Evolutionary conservation across 2,888 invertebrate genomes (phyloP), one percentile per base, ranked within the genome.

Genomic region (Teinopalpus imperialis): DNA sequence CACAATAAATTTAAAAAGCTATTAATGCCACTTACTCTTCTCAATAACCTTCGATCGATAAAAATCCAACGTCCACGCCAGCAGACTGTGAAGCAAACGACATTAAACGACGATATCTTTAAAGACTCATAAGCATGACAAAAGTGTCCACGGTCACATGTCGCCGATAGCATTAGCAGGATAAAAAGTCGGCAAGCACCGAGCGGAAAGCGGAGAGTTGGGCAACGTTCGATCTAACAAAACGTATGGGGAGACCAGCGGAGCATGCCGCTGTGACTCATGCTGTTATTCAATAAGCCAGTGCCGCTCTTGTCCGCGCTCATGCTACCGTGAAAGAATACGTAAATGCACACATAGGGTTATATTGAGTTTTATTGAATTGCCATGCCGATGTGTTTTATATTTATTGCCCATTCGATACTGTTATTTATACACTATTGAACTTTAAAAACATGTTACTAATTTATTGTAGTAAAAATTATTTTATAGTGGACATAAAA

Each of bases 211-310:
- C 8, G 23, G 10, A 26, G 39, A 21, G 20, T 16, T 20, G 40
- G 27, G 20, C 16, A 34, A 48, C 40, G 31, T 56, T 56, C 59
- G 59, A 51, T 51, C 61, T 59, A 64, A 66, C 74, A 70, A 66
- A 72, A 69, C 78, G 76, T 77, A 79, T 76, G 76, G 83, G 78
- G 77, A 54, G 59, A 34, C 58, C 80, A 74, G 60, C 67, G 74
- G 61, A 75, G 74, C 83, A 70, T 78, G 69, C 59, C 63, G 62
- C 69, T 56, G 77, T 85, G 83, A 83, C 74, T 86, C 85, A 82
- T 80, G 75, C 81, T 76, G 74, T 81, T 81, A 85, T 86, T 83
- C 78, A 81, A 85, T 86, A 82, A 81, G 63, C 72, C 69, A 63
- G 63, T 59, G 58, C 55, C 56, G 59, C 57, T 62, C 57, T 58